Percentiles rank a stretch among this genome's conserved stretches.
phyloP scores from a whole-genome alignment of 53 echinoderm and acorn worm genomes.

The Holothuria leucospilota region DNA sequence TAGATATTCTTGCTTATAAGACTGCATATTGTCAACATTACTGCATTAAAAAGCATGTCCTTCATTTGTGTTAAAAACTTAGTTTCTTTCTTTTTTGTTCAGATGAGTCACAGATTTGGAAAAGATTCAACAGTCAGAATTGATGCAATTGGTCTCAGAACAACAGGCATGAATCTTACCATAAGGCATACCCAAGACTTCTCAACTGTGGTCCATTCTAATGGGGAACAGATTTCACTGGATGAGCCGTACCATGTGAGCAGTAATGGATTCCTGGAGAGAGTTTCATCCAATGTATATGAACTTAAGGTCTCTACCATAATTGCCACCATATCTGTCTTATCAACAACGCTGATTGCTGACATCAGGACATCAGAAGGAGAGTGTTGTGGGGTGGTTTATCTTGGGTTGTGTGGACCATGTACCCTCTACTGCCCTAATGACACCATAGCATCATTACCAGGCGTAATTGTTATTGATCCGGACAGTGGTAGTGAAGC shows the following conservation, averaged over 20 bases:
- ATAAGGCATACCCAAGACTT: slow-evolving; percentile 51
- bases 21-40: no score
- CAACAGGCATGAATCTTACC: slow-evolving; percentile 39
- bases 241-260: slow-evolving; percentile 47
- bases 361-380: slow-evolving; percentile 51
- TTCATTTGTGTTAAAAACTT: no score
- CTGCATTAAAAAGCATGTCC: no score
- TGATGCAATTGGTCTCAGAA: background rate
- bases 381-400: slow-evolving; percentile 52
- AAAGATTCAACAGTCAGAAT: background rate
- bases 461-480: slow-evolving; percentile 20
- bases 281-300: background rate
- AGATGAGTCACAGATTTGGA: slow-evolving; percentile 3
- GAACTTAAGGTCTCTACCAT: background rate
- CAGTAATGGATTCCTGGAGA: background rate
- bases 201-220: slow-evolving; percentile 50
- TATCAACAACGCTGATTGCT: slow-evolving; percentile 60
- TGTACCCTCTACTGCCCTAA: slow-evolving; percentile 6
- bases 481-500: slow-evolving; percentile 32
- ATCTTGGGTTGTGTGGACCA: slow-evolving; percentile 68
- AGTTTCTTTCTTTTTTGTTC: background rate
- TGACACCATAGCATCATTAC: background rate
- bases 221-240: slow-evolving; percentile 32
- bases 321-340: slow-evolving; percentile 57
- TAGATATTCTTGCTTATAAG: no score